phyloP scores from a whole-genome alignment of 2,113 vertebrate genomes.

The Phainopepla nitens region DNA sequence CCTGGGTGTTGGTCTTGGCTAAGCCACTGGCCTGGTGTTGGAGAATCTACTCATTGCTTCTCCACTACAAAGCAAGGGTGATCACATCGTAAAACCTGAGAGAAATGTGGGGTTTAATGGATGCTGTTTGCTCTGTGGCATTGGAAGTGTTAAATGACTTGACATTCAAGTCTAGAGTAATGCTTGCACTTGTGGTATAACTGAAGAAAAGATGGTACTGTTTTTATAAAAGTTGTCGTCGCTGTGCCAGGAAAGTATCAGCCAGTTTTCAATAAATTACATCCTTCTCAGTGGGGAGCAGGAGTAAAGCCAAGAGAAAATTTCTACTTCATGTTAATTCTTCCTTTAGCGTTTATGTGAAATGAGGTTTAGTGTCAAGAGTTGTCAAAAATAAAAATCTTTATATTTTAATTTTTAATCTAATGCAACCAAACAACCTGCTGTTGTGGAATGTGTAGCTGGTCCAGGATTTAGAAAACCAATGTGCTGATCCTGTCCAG shows the following conservation, averaged over 20 bases:
- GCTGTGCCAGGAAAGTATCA: slow-evolving; percentile 60
- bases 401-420: slow-evolving; percentile 26
- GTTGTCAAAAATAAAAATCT: slow-evolving; percentile 59
- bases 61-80: neutral
- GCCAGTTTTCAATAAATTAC: slow-evolving; percentile 65
- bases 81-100: neutral
- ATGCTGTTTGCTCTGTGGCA: neutral
- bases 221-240: neutral
- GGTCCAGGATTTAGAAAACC: slow-evolving; percentile 5
- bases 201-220: neutral
- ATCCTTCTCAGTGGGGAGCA: slow-evolving; percentile 37
- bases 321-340: slow-evolving; percentile 55
- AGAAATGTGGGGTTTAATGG: neutral
- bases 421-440: slow-evolving; percentile 23
- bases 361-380: slow-evolving; percentile 69
- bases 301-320: slow-evolving; percentile 51
- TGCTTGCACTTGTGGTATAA: slow-evolving; percentile 21
- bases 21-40: neutral
- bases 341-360: slow-evolving; percentile 65
- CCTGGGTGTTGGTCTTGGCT: neutral
- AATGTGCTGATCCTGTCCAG: neutral
- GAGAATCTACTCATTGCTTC: neutral
- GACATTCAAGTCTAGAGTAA: neutral
- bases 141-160: neutral
- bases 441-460: neutral